phyloP scores from a whole-genome alignment of 2,888 invertebrate species.

The Eristalinus sepulchralis region DNA sequence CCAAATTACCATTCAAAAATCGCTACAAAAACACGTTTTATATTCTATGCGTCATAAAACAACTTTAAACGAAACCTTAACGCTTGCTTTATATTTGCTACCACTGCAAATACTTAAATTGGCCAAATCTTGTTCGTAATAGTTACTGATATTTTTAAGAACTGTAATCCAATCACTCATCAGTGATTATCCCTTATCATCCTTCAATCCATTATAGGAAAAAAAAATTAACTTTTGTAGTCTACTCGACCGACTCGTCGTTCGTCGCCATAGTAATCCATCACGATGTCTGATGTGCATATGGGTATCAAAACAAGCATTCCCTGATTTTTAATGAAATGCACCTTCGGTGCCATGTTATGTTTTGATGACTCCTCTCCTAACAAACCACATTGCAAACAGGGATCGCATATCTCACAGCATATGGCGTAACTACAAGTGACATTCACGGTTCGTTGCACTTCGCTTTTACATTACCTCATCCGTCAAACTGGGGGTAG shows the following conservation, averaged over 20 bases:
- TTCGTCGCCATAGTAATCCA: slow-evolving; percentile 17
- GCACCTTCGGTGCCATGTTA: neutral
- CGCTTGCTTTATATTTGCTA: no score
- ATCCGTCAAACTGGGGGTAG: slow-evolving; percentile 45
- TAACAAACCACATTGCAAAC: slow-evolving; percentile 12
- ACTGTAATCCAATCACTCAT: slow-evolving; percentile 10
- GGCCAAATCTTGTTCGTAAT: neutral
- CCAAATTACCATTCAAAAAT: no score
- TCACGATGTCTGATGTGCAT: slow-evolving; percentile 8
- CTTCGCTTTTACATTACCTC: slow-evolving; percentile 7
- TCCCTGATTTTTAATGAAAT: slow-evolving; percentile 16
- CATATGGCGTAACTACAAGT: slow-evolving; percentile 39
- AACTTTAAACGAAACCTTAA: no score
- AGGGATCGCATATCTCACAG: neutral
- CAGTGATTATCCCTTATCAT: slow-evolving; percentile 1
- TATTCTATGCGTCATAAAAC: no score
- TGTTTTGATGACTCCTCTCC: neutral
- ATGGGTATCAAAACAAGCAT: neutral
- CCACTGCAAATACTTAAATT: no score
- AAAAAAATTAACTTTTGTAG: neutral
- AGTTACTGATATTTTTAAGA: neutral
- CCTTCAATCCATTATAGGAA: neutral
- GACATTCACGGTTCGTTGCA: slow-evolving; percentile 34
- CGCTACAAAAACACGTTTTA: no score
- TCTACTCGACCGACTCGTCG: neutral